These are phyloP conservation scores for Orthosia incerta DNA, from an alignment of 2,888 invertebrate genomes.

Conservation along the genomic window DNA sequence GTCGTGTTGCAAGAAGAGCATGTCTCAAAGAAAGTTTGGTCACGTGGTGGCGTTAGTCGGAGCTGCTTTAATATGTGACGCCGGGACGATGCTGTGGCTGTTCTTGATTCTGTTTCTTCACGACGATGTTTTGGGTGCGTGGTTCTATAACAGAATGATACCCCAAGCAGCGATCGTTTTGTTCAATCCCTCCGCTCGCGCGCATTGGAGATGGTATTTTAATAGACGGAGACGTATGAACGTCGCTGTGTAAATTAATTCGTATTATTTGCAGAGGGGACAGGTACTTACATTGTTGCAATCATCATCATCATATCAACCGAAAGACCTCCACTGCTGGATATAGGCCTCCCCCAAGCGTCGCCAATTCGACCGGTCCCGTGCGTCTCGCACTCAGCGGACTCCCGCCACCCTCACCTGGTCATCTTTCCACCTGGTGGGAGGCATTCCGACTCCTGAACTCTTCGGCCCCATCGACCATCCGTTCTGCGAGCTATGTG, in stretches of 20 bases:
- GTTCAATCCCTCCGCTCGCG: slow-evolving; percentile 39
- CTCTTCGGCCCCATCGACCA: too few relatives aligned
- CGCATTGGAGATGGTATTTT: slow-evolving; percentile 55
- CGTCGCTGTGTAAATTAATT: slow-evolving; percentile 28
- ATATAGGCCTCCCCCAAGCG: too few relatives aligned
- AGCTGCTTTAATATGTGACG: slow-evolving; percentile 64
- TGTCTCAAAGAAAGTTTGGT: slow-evolving; percentile 51
- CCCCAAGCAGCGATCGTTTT: slow-evolving; percentile 53
- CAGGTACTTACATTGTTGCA: background rate
- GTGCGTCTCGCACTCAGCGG: too few relatives aligned
- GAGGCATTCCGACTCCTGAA: too few relatives aligned
- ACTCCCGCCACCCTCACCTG: too few relatives aligned
- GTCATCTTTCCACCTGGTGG: too few relatives aligned
- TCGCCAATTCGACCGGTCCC: too few relatives aligned
- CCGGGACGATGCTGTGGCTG: slow-evolving; percentile 38
- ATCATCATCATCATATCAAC: too few relatives aligned
- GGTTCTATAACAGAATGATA: slow-evolving; percentile 48
- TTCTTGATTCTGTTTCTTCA: slow-evolving; percentile 1
- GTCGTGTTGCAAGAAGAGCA: slow-evolving; percentile 55
- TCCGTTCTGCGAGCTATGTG: too few relatives aligned
- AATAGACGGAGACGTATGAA: slow-evolving; percentile 44
- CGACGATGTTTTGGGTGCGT: slow-evolving; percentile 9
- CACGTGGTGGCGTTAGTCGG: slow-evolving; percentile 64
- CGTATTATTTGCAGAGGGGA: background rate
- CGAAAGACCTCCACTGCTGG: too few relatives aligned